Conservation (phyloP, 2,113 vertebrate species). For the Hypanus sabinus region DNA sequence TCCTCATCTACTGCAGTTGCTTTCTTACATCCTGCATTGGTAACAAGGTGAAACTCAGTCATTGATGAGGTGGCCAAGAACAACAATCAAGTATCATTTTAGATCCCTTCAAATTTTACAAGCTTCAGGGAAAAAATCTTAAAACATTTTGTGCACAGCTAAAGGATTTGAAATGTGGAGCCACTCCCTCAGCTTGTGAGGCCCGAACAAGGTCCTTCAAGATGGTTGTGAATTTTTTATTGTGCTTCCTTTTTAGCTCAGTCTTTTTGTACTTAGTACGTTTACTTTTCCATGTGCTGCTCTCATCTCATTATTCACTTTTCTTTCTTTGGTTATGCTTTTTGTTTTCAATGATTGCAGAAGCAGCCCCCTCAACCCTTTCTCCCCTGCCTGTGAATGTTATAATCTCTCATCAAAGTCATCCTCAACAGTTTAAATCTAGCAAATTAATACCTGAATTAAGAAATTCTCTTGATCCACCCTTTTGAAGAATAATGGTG, state of each 20-base stretch:
- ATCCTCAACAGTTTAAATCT: background rate
- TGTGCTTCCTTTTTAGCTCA: background rate
- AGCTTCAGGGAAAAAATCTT: background rate
- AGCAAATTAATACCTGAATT: background rate
- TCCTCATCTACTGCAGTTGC: background rate
- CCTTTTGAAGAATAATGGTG: background rate
- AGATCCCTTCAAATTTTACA: background rate
- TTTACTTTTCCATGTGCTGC: background rate
- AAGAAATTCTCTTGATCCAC: conserved; percentile 27
- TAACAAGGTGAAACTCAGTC: background rate
- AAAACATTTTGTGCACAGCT: background rate
- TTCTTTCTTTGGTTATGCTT: background rate
- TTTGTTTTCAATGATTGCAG: background rate
- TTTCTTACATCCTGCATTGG: background rate
- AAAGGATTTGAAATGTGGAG: background rate
- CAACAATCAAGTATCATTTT: background rate
- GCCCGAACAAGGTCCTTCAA: background rate
- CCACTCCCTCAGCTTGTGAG: conserved; percentile 8
- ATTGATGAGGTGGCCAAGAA: background rate
- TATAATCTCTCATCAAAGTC: background rate
- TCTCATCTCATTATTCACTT: background rate
- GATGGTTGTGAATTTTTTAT: background rate
- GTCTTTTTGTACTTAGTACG: background rate
- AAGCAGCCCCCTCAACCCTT: background rate
- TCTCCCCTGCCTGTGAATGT: background rate